A percentile compares a stretch with the other conserved stretches of the same genome.
These are phyloP conservation scores for Leptura quadrifasciata DNA, from an alignment of 2,888 invertebrate species.

Conservation along the genomic window DNA sequence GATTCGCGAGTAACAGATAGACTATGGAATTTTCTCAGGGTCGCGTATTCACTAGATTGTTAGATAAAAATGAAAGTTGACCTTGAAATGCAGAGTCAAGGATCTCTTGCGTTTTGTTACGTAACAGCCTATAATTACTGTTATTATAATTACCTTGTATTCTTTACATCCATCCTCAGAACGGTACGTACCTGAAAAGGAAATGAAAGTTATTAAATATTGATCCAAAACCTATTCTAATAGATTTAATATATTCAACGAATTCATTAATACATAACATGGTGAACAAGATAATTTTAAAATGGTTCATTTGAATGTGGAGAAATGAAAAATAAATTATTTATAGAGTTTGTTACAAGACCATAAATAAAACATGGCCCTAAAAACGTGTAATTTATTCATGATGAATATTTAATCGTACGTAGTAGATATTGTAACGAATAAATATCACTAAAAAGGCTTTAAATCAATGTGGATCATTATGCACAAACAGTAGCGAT, in stretches of 20 bases:
- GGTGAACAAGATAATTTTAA: neutral
- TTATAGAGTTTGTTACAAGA: neutral
- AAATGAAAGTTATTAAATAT: conserved; percentile 21
- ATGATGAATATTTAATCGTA: neutral
- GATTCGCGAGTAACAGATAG: neutral
- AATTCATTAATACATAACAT: conserved; percentile 7
- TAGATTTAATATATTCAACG: conserved; percentile 7
- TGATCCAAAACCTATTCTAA: conserved; percentile 12
- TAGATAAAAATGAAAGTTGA: conserved; percentile 6
- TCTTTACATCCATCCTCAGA: neutral
- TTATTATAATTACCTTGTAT: conserved; percentile 12
- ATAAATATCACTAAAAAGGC: neutral
- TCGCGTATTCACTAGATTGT: neutral
- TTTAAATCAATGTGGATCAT: neutral
- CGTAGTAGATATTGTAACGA: neutral
- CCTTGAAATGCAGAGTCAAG: neutral
- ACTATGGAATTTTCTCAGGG: neutral
- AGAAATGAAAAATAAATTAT: conserved; percentile 4
- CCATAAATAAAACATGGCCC: neutral
- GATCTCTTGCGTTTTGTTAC: neutral
- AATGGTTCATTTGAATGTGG: conserved; percentile 7
- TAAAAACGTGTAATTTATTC: conserved; percentile 3
- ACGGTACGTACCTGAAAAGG: conserved; percentile 26
- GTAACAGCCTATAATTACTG: neutral
- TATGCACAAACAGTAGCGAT: neutral